phyloP scores from a whole-genome alignment of 1,140 invertebrate species.

The Aplysia californica region DNA sequence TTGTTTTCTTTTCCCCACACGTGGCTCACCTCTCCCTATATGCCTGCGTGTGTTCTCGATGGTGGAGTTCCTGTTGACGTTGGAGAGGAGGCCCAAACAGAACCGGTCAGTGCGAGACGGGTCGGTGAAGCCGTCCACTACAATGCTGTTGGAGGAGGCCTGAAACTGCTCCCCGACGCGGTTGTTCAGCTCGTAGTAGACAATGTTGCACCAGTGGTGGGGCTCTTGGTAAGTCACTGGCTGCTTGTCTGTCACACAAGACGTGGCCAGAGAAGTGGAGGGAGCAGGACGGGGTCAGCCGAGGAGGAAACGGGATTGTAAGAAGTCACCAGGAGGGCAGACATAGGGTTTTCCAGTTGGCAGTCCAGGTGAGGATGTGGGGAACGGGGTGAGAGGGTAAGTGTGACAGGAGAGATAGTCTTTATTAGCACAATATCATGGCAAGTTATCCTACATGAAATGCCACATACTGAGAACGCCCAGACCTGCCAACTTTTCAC shows the following conservation, averaged over 20 bases:
- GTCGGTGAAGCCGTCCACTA: slow-evolving; percentile 97
- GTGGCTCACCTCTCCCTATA: slow-evolving; percentile 93
- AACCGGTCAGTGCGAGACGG: slow-evolving; percentile 89
- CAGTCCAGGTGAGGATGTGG: too few relatives aligned
- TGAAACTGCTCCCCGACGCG: slow-evolving; percentile 95
- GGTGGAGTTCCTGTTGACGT: slow-evolving; percentile 98
- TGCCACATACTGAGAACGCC: too few relatives aligned
- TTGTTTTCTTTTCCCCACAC: too few relatives aligned
- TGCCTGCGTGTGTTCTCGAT: slow-evolving; percentile 97
- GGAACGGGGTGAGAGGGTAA: too few relatives aligned
- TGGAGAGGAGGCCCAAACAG: slow-evolving; percentile 94
- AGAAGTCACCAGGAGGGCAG: too few relatives aligned
- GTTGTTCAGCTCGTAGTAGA: slow-evolving; percentile 96
- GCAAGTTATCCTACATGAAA: too few relatives aligned
- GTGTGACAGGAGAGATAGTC: too few relatives aligned
- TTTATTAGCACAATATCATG: too few relatives aligned
- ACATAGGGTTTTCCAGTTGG: too few relatives aligned
- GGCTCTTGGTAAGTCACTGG: slow-evolving; percentile 80
- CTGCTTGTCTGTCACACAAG: slow-evolving; percentile 50
- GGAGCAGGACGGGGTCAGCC: background rate
- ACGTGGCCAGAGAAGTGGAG: background rate
- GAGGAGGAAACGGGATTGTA: too few relatives aligned
- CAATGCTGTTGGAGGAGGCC: slow-evolving; percentile 89
- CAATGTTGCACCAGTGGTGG: slow-evolving; percentile 94
- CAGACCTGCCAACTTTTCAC: too few relatives aligned